Evolutionary conservation across 2,888 invertebrate genomes (phyloP), one percentile per base, ranked within the genome.

Genomic region (Drosophila leonis): DNA sequence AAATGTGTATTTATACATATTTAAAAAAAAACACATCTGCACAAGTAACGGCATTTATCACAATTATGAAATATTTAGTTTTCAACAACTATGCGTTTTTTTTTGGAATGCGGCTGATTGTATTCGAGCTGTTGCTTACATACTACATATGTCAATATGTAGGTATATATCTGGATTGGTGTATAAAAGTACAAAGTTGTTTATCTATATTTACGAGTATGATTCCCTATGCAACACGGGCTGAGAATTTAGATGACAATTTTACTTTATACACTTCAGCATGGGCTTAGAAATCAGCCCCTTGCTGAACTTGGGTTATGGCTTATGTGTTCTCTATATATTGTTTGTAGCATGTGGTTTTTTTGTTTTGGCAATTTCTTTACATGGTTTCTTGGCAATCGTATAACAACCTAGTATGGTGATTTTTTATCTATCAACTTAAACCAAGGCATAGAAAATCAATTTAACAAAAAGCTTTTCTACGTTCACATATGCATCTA

Each of bases 151-250:
- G 5, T 37, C 18, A 15, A 15, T 37, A 27, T 49, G 18, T 46
- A 42, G 67, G 27, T 35, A 37, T 33, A 54, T 66, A 49, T 66
- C 49, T 65, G 59, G 62, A 44, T 54, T 62, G 24, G 29, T 72
- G 54, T 85, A 85, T 89, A 86, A 89, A 86, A 86, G 85, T 89
- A 89, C 75, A 87, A 86, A 85, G 88, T 65, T 56, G 54, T 75
- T 75, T 49, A 48, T 48, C 10, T 29, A 73, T 67, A 70, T 65
- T 54, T 55, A 60, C 33, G 24, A 65, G 42, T 46, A 35, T 52
- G n/a, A 44, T 59, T 44, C 49, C 51, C 51, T 75, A 69, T 70
- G 67, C 37, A 29, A 52, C 48, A 59, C 41, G 42, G 51, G 56
- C 64, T 62, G 35, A 56, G 52, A 62, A 63, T 65, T 27, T 46